Evolutionary conservation across 2,888 invertebrate genomes (phyloP).

Genomic region (Dromius quadrimaculatus): DNA sequence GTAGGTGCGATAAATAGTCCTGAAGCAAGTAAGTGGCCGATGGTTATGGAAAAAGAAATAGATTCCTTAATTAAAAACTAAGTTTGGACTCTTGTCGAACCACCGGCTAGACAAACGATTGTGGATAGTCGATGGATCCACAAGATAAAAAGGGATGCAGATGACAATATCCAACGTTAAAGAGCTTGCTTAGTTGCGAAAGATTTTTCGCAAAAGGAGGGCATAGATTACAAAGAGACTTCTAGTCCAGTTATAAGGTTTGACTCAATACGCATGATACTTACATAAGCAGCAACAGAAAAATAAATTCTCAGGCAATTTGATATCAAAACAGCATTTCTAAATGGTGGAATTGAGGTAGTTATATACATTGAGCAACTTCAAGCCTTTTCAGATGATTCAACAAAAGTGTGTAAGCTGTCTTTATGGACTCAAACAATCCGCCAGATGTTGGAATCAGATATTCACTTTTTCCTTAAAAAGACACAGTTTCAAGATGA

Average conservation of each 20-base stretch:
- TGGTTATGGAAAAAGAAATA: neutral
- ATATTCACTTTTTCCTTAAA: slow-evolving; percentile 57
- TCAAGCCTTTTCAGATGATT: neutral
- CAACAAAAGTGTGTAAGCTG: slow-evolving; percentile 58
- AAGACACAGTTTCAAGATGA: slow-evolving; percentile 26
- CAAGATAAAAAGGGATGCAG: slow-evolving; percentile 47
- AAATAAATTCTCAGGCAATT: too few relatives aligned
- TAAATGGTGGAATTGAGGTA: neutral
- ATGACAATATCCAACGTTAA: slow-evolving; percentile 44
- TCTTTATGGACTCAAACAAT: slow-evolving; percentile 62
- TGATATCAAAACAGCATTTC: neutral
- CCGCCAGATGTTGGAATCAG: slow-evolving; percentile 60
- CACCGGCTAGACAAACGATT: neutral
- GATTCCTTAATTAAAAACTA: neutral
- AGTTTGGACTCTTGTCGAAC: neutral
- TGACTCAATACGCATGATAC: too few relatives aligned
- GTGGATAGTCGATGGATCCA: slow-evolving; percentile 45
- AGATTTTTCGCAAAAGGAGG: too few relatives aligned
- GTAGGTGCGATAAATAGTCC: neutral
- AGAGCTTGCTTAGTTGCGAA: slow-evolving; percentile 15
- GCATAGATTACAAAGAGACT: too few relatives aligned
- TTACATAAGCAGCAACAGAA: too few relatives aligned
- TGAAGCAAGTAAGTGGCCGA: neutral
- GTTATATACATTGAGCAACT: neutral
- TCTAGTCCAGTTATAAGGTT: too few relatives aligned